These are phyloP conservation scores for Hybos culiciformis DNA, from an alignment of 2,888 invertebrate species.

Conservation along the genomic window DNA sequence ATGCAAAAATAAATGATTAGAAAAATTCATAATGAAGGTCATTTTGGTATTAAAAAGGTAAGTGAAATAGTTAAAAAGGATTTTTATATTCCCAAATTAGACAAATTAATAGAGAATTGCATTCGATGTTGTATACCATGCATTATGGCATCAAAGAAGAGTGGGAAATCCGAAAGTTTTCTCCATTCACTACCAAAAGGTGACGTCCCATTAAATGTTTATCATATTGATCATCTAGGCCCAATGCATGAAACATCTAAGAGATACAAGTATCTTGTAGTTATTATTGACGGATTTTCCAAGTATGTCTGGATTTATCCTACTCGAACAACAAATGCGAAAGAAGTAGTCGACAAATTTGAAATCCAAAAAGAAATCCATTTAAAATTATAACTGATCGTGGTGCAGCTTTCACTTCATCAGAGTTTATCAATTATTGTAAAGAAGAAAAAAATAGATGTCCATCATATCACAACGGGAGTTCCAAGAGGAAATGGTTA, in stretches of 20 bases:
- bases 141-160: slow-evolving; percentile 14
- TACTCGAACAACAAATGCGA: slow-evolving; percentile 17
- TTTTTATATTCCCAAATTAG: not conserved
- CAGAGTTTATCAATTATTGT: not conserved
- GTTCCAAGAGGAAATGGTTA: slow-evolving; percentile 10
- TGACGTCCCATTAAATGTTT: slow-evolving; percentile 20
- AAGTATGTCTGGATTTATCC: slow-evolving; percentile 28
- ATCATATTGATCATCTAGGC: slow-evolving; percentile 25
- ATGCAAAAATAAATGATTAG: slow-evolving; percentile 26
- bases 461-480: slow-evolving; percentile 5
- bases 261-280: not conserved
- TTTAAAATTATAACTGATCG: slow-evolving; percentile 21
- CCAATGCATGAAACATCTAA: slow-evolving; percentile 16
- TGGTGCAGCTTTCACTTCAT: slow-evolving; percentile 10
- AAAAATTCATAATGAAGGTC: slow-evolving; percentile 23
- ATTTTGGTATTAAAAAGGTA: slow-evolving; percentile 19
- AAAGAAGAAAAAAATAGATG: slow-evolving; percentile 4
- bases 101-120: not conserved
- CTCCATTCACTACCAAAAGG: slow-evolving; percentile 23
- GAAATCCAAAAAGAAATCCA: slow-evolving; percentile 22
- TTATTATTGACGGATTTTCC: slow-evolving; percentile 21
- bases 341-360: slow-evolving; percentile 22
- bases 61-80: not conserved
- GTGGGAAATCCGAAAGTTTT: slow-evolving; percentile 24
- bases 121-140: slow-evolving; percentile 10